Conservation (phyloP, 92 coral and sea anemone species). For the Pocillopora meandrina region DNA sequence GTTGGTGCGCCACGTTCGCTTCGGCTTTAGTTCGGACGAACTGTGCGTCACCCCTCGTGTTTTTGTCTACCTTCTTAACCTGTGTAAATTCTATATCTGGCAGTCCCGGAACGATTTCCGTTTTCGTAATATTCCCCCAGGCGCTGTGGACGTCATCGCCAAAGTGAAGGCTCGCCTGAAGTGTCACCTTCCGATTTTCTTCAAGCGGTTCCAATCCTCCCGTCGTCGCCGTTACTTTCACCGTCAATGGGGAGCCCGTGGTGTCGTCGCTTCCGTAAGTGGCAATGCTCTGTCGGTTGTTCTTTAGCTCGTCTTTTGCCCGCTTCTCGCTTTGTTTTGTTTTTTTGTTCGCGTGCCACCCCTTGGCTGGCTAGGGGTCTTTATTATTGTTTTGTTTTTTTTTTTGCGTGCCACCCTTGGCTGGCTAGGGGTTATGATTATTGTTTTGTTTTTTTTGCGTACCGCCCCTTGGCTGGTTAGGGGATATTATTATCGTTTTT, state of each 20-base stretch:
- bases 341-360: too few species aligned
- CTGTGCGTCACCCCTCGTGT: background rate
- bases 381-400: too few species aligned
- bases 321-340: too few species aligned
- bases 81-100: conserved; percentile 19
- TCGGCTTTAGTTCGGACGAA: conserved; percentile 17
- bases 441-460: too few species aligned
- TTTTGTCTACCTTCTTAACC: conserved; percentile 3
- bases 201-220: background rate
- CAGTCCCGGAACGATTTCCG: conserved; percentile 32
- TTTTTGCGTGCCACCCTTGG: too few species aligned
- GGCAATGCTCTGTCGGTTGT: fast-evolving
- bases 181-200: background rate
- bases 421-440: too few species aligned
- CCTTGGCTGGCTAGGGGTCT: too few species aligned
- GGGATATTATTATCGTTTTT: too few species aligned
- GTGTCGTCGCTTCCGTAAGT: too few species aligned
- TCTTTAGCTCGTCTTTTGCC: too few species aligned
- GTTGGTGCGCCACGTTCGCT: background rate
- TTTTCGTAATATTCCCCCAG: conserved; percentile 17
- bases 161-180: background rate
- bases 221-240: conserved; percentile 1
- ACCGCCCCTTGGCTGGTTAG: too few species aligned
- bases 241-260: background rate
- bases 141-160: background rate